Evolutionary conservation across 2,888 invertebrate species (phyloP), one percentile per base, ranked within the genome.

Genomic region (Cantharis rufa): DNA sequence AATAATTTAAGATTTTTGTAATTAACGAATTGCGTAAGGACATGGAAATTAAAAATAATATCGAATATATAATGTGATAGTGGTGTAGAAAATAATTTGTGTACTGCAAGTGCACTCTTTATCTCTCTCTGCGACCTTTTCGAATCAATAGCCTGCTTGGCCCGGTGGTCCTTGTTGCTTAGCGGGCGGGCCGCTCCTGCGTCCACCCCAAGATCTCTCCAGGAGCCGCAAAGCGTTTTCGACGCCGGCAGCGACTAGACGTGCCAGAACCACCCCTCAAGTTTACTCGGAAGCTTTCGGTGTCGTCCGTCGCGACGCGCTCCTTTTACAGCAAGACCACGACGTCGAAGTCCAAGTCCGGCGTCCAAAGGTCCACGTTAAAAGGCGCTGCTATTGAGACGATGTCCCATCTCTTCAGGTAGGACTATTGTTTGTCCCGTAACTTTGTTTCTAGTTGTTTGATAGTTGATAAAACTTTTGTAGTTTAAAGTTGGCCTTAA

Each of bases 191-290:
- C 85, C 85, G 82, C 84, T 83, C 84, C 84, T 83, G 84, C 87
- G 87, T 87, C 87, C 86, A 86, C 85, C 87, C 87, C 86, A 84
- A 84, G 83, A 82, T 83, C 85, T 85, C 86, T 85, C 84, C 85
- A 84, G 84, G 82, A 84, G 84, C 86, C 87, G 86, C 88, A 88
- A 88, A 88, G 87, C 90, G 90, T 88, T 90, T 89, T 88, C 89
- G 90, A 89, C 90, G 89, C 87, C 88, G 88, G 88, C 89, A 85
- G 89, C 89, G 90, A 82, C 85, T 84, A 86, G 87, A 87, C 87
- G 87, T 87, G 83, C 85, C 83, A 84, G 84, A 82, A 84, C 85
- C 86, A 84, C 86, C 85, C 85, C 85, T 84, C 85, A 83, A 79
- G 79, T 72, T 80, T 74, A 80, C 72, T 86, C 86, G 86, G 84